A percentile compares a stretch with the other conserved stretches of the same genome.
Evolutionary conservation across 2,113 vertebrate genomes (phyloP).

Genomic region (Mola mola): DNA sequence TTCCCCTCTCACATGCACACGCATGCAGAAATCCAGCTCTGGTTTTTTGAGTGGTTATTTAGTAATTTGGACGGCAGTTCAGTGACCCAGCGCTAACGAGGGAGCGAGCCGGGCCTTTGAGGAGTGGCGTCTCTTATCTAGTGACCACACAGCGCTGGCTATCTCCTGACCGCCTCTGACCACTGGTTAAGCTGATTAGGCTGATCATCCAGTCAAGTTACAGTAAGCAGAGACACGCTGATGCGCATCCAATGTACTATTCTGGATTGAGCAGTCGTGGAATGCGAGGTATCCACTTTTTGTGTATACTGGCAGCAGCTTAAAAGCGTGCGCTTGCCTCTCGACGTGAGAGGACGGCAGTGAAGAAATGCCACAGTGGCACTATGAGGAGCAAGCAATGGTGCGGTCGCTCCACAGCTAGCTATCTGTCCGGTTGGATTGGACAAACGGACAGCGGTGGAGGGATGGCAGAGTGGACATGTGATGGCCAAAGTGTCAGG

Average conservation of each 20-base stretch:
- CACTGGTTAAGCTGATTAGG: slow-evolving; percentile 67
- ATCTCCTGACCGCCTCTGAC: slow-evolving; percentile 67
- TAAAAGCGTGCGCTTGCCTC: slow-evolving; percentile 10
- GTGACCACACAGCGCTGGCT: slow-evolving; percentile 64
- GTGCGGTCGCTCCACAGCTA: slow-evolving; percentile 5
- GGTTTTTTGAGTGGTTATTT: slow-evolving; percentile 76
- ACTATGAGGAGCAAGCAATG: slow-evolving; percentile 30
- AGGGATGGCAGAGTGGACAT: slow-evolving; percentile 62
- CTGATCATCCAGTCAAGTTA: slow-evolving; percentile 41
- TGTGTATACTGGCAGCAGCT: slow-evolving; percentile 3
- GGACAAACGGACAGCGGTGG: slow-evolving; percentile 64
- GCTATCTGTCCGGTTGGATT: slow-evolving; percentile 56
- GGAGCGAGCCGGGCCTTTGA: slow-evolving; percentile 43
- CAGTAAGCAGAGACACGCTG: slow-evolving; percentile 52
- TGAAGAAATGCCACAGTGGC: slow-evolving; percentile 4
- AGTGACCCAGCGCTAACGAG: slow-evolving; percentile 80
- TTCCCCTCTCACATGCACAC: not conserved
- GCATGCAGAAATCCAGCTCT: slow-evolving; percentile 37
- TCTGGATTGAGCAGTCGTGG: slow-evolving; percentile 13
- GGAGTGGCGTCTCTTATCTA: slow-evolving; percentile 63
- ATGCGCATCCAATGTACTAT: slow-evolving; percentile 17
- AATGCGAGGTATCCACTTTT: slow-evolving; percentile 13
- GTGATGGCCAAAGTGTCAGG: slow-evolving; percentile 75
- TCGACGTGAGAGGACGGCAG: slow-evolving; percentile 10
- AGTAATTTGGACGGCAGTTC: slow-evolving; percentile 79